Base-by-base conservation (phyloP, 2,113 vertebrate genomes). In the Saguinus imperator region DNA sequence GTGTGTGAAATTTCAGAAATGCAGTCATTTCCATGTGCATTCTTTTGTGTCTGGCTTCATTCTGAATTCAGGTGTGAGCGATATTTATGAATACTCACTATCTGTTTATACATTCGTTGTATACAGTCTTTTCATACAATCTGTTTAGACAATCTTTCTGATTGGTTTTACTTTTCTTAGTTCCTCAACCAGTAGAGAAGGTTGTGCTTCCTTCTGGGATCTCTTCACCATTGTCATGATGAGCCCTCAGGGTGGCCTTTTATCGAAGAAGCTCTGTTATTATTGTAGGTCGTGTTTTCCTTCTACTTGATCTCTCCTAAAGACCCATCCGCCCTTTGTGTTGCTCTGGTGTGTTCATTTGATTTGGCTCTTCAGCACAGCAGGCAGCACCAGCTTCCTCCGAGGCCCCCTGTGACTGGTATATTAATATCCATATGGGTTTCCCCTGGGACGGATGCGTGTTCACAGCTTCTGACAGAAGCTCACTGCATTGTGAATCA, bases 401-500 rank as follows among this genome's bases (percentile, higher is more conserved):
- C 32, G 0, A 40, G 84, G 70, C 79, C 37, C 80, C 77, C 37
- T 84, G 0, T 66, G 90, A 66, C 92, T 96, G 73, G 45, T 92
- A 52, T 87, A 88, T 88, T 94, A 96, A 81, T n/a, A 23, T 96
- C 97, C 29, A 35, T 66, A 4, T 3, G 35, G 48, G 52, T 96
- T 97, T 97, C 72, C 97, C 48, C n/a, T 37, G 61, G 87, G 83
- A 94, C 1, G 23, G 70, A 93, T n/a, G 0, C 6, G 5, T 82
- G n/a, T 87, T 94, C 88, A 4, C 32, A 96, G 91, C 70, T 84
- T 84, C 32, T 96, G 85, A n/a, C 86, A 94, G 70, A 43, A 93
- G 68, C 16, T 72, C 18, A 5, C 23, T 92, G 72, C 66, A 61
- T 61, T 89, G 37, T 92, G 48, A 87, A 84, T 84, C 84, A 48